Conservation (phyloP, 2,113 vertebrate genomes). For the Ivindomyrus marchei region DNA sequence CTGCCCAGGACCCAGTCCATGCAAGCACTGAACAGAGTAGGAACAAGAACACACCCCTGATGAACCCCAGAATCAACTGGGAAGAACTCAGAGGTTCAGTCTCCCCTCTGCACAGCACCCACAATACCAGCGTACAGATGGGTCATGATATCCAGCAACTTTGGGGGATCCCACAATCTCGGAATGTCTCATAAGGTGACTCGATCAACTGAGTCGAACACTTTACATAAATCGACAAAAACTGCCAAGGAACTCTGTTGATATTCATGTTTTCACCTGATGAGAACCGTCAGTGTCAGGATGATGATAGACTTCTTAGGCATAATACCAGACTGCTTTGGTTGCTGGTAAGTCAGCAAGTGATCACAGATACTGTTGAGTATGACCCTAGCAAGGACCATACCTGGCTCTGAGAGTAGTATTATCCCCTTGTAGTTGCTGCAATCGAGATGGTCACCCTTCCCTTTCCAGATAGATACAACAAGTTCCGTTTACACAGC, state of each 20-base stretch:
- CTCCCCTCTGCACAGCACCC: background rate
- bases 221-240: background rate
- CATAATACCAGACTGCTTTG: background rate
- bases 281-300: background rate
- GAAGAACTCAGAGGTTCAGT: background rate
- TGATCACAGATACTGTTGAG: background rate
- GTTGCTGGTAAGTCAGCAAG: background rate
- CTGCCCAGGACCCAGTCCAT: background rate
- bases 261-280: background rate
- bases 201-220: background rate
- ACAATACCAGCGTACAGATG: background rate
- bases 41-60: background rate
- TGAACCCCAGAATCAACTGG: background rate
- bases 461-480: background rate
- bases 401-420: background rate
- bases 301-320: background rate
- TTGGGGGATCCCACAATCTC: background rate
- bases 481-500: background rate
- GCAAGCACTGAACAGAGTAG: background rate
- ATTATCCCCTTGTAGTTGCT: background rate
- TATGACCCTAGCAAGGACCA: background rate
- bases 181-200: background rate
- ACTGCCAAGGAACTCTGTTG: background rate
- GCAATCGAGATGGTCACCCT: background rate
- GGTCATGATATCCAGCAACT: background rate